These are phyloP conservation scores for Muscicapa adusta DNA, from an alignment of 2,113 vertebrate genomes.

Conservation along the genomic window DNA sequence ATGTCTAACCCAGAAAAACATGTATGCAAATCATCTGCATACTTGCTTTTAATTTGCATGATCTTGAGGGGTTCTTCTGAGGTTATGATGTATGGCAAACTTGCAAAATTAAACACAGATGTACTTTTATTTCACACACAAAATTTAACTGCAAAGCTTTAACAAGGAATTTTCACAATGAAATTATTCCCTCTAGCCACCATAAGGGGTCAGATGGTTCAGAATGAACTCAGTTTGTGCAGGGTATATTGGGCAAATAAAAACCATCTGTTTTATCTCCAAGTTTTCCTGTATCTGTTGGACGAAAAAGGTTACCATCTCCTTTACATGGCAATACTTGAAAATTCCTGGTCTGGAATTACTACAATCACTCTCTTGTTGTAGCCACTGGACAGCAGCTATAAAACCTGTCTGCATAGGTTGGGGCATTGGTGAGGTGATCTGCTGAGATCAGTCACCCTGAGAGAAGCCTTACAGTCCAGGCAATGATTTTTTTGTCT, in stretches of 20 bases:
- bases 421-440: not conserved
- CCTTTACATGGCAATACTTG: not conserved
- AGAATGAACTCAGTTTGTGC: not conserved
- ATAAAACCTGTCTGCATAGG: not conserved
- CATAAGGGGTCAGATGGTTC: not conserved
- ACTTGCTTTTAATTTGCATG: slow-evolving; percentile 58
- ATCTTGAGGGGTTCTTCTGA: slow-evolving; percentile 47
- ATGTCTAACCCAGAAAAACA: slow-evolving; percentile 55
- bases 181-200: slow-evolving; percentile 9
- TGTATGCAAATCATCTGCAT: slow-evolving; percentile 57
- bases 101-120: slow-evolving; percentile 52
- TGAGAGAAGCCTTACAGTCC: not conserved
- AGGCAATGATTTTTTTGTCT: not conserved
- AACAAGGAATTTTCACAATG: slow-evolving; percentile 23
- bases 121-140: slow-evolving; percentile 32
- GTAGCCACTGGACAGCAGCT: not conserved
- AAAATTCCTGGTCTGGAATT: not conserved
- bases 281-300: not conserved
- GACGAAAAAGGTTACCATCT: not conserved
- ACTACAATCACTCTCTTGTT: not conserved
- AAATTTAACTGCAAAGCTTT: slow-evolving; percentile 27
- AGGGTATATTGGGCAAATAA: not conserved
- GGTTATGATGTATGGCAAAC: slow-evolving; percentile 46
- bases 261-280: not conserved
- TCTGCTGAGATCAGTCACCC: not conserved